A percentile compares a stretch with the other conserved stretches of the same genome.
These are phyloP conservation scores for Drosophila truncata DNA, from an alignment of 1,140 invertebrate species.

Conservation along the genomic window DNA sequence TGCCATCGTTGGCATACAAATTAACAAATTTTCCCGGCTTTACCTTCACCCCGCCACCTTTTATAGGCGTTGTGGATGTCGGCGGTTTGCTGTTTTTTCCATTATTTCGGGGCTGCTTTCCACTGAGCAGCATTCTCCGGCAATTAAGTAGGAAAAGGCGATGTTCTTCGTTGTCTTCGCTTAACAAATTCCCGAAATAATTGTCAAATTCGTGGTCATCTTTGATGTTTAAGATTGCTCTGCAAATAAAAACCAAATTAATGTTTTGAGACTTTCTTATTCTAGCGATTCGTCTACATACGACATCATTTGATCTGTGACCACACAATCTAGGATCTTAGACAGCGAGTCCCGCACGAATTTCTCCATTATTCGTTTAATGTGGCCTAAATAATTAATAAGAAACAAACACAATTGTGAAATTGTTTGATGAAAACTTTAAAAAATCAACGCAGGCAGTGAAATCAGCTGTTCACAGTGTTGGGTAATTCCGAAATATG, in stretches of 20 bases:
- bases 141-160: slow-evolving; percentile 88
- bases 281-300: slow-evolving; percentile 75
- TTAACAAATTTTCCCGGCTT: slow-evolving; percentile 92
- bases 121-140: slow-evolving; percentile 86
- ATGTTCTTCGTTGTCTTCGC: slow-evolving; percentile 88
- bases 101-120: slow-evolving; percentile 85
- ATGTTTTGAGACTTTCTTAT: background rate
- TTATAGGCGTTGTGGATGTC: slow-evolving; percentile 4
- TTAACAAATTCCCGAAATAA: slow-evolving; percentile 89
- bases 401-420: slow-evolving; percentile 12
- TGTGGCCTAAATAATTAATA: background rate
- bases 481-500: slow-evolving; percentile 16
- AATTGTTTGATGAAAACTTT: slow-evolving; percentile 19
- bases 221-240: slow-evolving; percentile 88
- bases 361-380: slow-evolving; percentile 69
- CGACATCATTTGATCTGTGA: slow-evolving; percentile 89
- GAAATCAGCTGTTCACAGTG: slow-evolving; percentile 34
- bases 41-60: slow-evolving; percentile 84
- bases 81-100: slow-evolving; percentile 31
- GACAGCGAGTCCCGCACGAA: slow-evolving; percentile 75
- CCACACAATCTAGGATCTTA: slow-evolving; percentile 88
- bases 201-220: slow-evolving; percentile 89
- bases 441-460: slow-evolving; percentile 22
- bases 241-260: slow-evolving; percentile 77
- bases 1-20: slow-evolving; percentile 91